These are phyloP conservation scores for Loris lydekkerianus DNA, from an alignment of 2,797 vertebrate genomes.

Conservation along the genomic window DNA sequence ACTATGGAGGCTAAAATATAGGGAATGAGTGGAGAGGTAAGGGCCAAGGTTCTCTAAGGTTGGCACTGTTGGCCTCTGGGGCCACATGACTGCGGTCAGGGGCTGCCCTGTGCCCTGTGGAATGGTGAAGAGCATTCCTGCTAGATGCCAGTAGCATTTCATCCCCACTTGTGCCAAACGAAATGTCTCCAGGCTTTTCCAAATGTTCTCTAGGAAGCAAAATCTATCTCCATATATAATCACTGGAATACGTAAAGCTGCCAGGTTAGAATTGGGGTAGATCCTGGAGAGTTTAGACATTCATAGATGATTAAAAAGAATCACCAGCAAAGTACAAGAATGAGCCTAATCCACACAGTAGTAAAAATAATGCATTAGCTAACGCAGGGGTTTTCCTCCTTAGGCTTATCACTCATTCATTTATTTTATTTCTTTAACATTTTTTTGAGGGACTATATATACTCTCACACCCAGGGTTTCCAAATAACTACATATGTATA, in stretches of 20 bases:
- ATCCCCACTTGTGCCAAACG: neutral
- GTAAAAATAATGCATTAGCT: neutral
- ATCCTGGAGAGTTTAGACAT: conserved; percentile 51
- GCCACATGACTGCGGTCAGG: neutral
- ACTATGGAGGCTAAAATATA: neutral
- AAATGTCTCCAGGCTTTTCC: neutral
- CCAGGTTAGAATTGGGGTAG: neutral
- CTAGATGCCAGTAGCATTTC: neutral
- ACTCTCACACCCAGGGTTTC: neutral
- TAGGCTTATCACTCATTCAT: neutral
- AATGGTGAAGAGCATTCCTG: neutral
- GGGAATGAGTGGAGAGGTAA: neutral
- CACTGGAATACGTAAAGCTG: neutral
- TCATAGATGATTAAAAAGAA: conserved; percentile 38
- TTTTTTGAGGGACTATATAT: neutral
- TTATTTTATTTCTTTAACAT: neutral
- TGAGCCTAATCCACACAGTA: neutral
- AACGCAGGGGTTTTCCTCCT: neutral
- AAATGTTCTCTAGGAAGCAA: neutral
- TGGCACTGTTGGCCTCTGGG: neutral
- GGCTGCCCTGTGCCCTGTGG: neutral
- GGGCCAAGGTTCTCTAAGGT: neutral
- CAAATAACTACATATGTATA: neutral
- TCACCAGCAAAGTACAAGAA: neutral
- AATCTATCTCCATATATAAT: neutral